Evolutionary conservation across 2,888 invertebrate genomes (phyloP).

Genomic region (Doris montereyensis): DNA sequence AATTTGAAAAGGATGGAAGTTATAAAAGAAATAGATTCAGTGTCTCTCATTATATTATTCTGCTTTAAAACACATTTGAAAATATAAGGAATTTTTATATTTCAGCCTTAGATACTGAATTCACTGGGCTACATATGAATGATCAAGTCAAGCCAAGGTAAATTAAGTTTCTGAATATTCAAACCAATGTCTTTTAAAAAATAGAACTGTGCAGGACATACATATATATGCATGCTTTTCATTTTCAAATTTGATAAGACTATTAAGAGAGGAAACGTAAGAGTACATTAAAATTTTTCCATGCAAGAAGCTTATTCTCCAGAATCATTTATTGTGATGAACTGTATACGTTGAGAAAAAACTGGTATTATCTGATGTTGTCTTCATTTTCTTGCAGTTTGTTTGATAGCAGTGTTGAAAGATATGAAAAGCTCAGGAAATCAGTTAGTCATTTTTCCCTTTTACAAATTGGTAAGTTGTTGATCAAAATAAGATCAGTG

Average conservation of each 20-base stretch:
- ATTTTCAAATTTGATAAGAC: neutral
- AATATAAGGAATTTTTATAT: too few species aligned
- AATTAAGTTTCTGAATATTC: conserved; percentile 40
- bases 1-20: too few species aligned
- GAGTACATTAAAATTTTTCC: too few species aligned
- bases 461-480: conserved; percentile 76
- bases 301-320: too few species aligned
- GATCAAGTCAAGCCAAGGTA: conserved; percentile 77
- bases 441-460: conserved; percentile 75
- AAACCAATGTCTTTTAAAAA: too few species aligned
- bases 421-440: conserved; percentile 76
- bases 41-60: too few species aligned
- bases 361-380: too few species aligned
- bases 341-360: too few species aligned
- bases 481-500: conserved; percentile 1
- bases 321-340: too few species aligned
- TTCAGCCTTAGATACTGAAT: conserved; percentile 83
- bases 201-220: neutral
- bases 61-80: too few species aligned
- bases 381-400: conserved; percentile 76
- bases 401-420: conserved; percentile 76
- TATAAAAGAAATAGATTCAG: too few species aligned
- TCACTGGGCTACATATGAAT: conserved; percentile 78
- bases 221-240: neutral
- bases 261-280: too few species aligned